phyloP scores from a whole-genome alignment of 1,140 invertebrate species.

The Drosophila hydei region DNA sequence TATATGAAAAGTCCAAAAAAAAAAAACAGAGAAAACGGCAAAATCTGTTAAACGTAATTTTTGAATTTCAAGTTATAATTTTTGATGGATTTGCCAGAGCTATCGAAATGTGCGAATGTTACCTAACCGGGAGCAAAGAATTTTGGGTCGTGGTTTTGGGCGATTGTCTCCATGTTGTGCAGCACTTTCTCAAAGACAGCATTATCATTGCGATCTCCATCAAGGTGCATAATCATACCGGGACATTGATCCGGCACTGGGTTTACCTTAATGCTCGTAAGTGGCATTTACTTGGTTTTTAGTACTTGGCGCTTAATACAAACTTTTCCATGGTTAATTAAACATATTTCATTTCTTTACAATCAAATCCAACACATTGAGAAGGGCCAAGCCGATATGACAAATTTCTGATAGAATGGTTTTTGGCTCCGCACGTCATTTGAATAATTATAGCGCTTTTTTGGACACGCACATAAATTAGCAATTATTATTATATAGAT shows the following conservation, averaged over 20 bases:
- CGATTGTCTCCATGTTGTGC: slow-evolving; percentile 31
- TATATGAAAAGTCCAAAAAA: slow-evolving; percentile 8
- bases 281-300: no score
- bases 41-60: slow-evolving; percentile 7
- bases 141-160: background rate
- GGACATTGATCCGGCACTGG: slow-evolving; percentile 32
- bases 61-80: slow-evolving; percentile 15
- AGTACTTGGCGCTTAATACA: no score
- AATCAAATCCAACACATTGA: background rate
- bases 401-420: slow-evolving; percentile 9
- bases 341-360: background rate
- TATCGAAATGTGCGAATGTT: background rate
- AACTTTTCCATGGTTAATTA: slow-evolving; percentile 34
- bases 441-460: slow-evolving; percentile 26
- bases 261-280: no score
- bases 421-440: slow-evolving; percentile 7
- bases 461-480: slow-evolving; percentile 8
- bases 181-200: slow-evolving; percentile 34
- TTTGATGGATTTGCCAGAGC: slow-evolving; percentile 28
- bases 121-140: slow-evolving; percentile 8
- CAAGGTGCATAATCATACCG: slow-evolving; percentile 11
- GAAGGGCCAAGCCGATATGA: slow-evolving; percentile 14
- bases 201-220: slow-evolving; percentile 18
- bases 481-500: slow-evolving; percentile 17
- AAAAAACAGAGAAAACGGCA: slow-evolving; percentile 1